Percentiles rank a stretch among this genome's conserved stretches.
These are phyloP conservation scores for Chauna torquata DNA, from an alignment of 2,113 vertebrate genomes.

Conservation along the genomic window DNA sequence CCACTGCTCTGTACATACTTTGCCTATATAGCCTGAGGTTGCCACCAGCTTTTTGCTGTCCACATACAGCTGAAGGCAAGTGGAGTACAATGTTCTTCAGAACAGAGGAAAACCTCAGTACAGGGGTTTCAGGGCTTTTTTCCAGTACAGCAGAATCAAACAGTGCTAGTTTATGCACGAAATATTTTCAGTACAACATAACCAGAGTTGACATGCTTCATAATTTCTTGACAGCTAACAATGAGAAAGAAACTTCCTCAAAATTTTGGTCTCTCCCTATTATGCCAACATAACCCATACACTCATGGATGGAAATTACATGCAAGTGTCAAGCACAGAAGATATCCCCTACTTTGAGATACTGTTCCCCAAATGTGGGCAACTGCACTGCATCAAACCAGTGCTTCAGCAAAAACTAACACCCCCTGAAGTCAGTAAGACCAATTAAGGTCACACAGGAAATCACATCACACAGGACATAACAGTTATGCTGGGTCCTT, in stretches of 20 bases:
- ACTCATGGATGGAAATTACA: neutral
- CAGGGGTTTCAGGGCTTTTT: neutral
- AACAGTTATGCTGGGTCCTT: neutral
- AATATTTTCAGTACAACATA: neutral
- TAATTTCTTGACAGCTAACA: neutral
- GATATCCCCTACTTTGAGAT: neutral
- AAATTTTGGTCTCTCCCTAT: neutral
- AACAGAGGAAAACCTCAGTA: neutral
- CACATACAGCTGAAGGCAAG: neutral
- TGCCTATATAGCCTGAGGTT: neutral
- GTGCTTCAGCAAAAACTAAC: neutral
- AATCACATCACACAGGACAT: accelerated
- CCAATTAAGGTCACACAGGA: neutral
- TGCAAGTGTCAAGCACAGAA: neutral
- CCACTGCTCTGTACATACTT: neutral
- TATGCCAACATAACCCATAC: neutral
- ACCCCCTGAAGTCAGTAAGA: neutral
- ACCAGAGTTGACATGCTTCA: neutral
- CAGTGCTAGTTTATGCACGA: neutral
- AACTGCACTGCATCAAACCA: accelerated
- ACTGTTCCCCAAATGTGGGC: neutral
- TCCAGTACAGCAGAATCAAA: neutral
- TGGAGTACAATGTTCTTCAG: neutral
- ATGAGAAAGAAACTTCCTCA: neutral
- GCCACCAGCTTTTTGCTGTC: neutral